Conservation (phyloP, 2,113 vertebrate species). For the Miniopterus natalensis region DNA sequence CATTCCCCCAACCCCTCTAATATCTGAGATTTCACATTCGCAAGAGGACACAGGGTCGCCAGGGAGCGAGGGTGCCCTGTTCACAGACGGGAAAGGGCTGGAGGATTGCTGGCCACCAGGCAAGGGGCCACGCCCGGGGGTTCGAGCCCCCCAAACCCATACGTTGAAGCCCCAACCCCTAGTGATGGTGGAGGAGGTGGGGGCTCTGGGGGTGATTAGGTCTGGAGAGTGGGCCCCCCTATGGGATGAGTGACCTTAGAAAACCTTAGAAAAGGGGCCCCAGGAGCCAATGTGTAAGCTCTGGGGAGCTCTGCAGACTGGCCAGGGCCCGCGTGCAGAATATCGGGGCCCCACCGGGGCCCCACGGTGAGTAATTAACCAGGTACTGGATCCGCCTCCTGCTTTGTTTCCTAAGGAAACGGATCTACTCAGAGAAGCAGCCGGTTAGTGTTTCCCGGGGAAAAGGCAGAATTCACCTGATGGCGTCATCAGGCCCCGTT, state of each 20-base stretch:
- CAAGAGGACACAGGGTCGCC: too few relatives aligned
- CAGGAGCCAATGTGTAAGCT: too few relatives aligned
- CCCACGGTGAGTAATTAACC: too few relatives aligned
- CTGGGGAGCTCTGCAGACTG: too few relatives aligned
- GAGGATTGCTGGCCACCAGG: neutral
- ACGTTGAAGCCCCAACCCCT: too few relatives aligned
- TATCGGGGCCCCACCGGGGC: neutral
- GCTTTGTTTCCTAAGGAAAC: conserved; percentile 47
- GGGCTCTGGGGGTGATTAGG: too few relatives aligned
- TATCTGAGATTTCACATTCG: neutral
- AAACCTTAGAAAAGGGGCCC: too few relatives aligned
- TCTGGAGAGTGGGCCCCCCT: too few relatives aligned
- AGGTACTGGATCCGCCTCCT: neutral
- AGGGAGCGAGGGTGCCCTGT: accelerated
- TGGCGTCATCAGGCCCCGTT: neutral
- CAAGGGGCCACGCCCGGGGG: neutral
- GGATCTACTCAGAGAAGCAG: neutral
- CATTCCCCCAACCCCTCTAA: accelerated
- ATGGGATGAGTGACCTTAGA: too few relatives aligned
- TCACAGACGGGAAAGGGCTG: too few relatives aligned
- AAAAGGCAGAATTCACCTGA: conserved; percentile 52
- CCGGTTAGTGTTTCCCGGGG: neutral
- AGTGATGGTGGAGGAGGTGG: too few relatives aligned
- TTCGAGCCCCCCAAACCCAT: too few relatives aligned
- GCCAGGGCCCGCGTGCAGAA: neutral